Percentiles rank a stretch among this genome's conserved stretches.
Evolutionary conservation across 2,113 vertebrate genomes (phyloP).

Genomic region (Pelobates fuscus): DNA sequence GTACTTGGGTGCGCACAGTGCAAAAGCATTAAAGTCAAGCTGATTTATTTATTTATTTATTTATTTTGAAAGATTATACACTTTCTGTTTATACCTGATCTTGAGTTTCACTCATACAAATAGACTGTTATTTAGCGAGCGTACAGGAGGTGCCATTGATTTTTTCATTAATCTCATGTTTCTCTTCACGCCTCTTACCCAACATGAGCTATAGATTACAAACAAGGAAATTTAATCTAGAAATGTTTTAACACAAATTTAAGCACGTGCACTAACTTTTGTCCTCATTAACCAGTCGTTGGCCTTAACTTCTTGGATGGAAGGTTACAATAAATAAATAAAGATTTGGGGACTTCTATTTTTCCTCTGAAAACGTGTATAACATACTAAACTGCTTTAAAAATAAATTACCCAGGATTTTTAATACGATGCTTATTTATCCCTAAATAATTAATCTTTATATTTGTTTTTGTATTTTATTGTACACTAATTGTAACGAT

Average conservation of each 20-base stretch:
- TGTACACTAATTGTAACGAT: too few species aligned
- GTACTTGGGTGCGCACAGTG: constrained; percentile 40
- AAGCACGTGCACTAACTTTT: constrained; percentile 51
- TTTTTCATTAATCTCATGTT: constrained; percentile 72
- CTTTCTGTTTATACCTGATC: constrained; percentile 59
- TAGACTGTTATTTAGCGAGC: constrained; percentile 65
- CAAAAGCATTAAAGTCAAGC: constrained; percentile 31
- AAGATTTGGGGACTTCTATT: too few species aligned
- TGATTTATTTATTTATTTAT: too few species aligned
- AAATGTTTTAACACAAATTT: constrained; percentile 61
- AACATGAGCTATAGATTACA: constrained; percentile 65
- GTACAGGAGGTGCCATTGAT: constrained; percentile 65
- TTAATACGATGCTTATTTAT: too few species aligned
- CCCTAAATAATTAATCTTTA: too few species aligned
- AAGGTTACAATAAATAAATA: too few species aligned
- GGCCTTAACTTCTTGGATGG: too few species aligned
- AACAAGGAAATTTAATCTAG: constrained; percentile 57
- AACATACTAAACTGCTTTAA: too few species aligned
- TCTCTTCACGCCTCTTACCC: constrained; percentile 67
- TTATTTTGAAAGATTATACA: constrained; percentile 41
- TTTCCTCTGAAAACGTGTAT: too few species aligned
- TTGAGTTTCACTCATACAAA: constrained; percentile 60
- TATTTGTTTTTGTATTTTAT: too few species aligned
- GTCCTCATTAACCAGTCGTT: constrained; percentile 52
- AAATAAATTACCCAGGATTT: too few species aligned